Conservation (phyloP, 2,888 invertebrate genomes). For the Alentia gelatinosa region DNA sequence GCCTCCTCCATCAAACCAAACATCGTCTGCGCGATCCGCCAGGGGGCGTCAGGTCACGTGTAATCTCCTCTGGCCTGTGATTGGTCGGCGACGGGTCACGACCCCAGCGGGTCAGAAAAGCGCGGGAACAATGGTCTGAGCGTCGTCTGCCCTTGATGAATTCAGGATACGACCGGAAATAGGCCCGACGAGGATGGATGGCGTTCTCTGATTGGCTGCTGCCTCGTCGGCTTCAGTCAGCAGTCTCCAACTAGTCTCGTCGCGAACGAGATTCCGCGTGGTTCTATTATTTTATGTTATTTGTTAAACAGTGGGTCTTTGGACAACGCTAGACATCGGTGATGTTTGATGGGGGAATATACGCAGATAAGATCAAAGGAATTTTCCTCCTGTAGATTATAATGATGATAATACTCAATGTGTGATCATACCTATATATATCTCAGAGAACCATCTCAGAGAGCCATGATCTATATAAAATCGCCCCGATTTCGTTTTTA, state of each 20-base stretch:
- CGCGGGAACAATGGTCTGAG: background rate
- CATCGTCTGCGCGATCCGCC: background rate
- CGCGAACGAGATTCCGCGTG: background rate
- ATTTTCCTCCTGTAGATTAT: too few species aligned
- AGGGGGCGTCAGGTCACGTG: background rate
- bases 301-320: too few species aligned
- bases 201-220: background rate
- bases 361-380: too few species aligned
- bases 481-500: too few species aligned
- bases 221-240: background rate
- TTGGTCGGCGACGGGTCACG: background rate
- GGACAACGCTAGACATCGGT: too few species aligned
- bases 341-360: too few species aligned
- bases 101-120: background rate
- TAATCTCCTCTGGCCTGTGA: conserved; percentile 3
- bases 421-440: too few species aligned
- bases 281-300: too few species aligned
- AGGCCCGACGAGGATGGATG: background rate
- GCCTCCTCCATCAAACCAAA: background rate
- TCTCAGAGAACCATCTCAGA: too few species aligned
- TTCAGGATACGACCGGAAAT: background rate
- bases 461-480: too few species aligned
- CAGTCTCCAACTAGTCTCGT: background rate
- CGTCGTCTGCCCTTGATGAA: background rate
- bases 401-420: too few species aligned